Evolutionary conservation across 2,113 vertebrate species (phyloP).

Genomic region (Syngnathus scovelli): DNA sequence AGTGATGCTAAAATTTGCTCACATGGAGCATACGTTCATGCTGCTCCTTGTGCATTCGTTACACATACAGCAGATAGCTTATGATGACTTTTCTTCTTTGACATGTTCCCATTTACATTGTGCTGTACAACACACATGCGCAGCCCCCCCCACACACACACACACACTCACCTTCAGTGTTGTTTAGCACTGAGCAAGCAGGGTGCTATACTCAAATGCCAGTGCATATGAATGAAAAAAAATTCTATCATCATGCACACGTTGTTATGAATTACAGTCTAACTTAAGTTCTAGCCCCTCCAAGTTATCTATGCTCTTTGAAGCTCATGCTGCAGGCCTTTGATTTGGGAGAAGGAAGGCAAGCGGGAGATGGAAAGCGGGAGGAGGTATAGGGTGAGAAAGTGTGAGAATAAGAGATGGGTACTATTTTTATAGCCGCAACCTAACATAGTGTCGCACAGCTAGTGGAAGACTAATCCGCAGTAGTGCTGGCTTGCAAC

Average conservation of each 20-base stretch:
- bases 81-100: neutral
- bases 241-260: conserved; percentile 41
- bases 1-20: neutral
- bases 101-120: neutral
- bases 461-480: conserved; percentile 58
- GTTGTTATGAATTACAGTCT: conserved; percentile 51
- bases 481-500: conserved; percentile 44
- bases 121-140: neutral
- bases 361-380: conserved; percentile 1
- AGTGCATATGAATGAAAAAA: conserved; percentile 19
- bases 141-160: too few relatives aligned
- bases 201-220: conserved; percentile 27
- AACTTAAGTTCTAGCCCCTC: conserved; percentile 27
- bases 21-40: neutral
- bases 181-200: neutral
- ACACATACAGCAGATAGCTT: neutral
- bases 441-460: conserved; percentile 47
- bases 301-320: conserved; percentile 71
- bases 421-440: conserved; percentile 55
- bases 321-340: conserved; percentile 56
- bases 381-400: conserved; percentile 31
- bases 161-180: neutral
- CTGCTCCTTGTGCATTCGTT: neutral
- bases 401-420: conserved; percentile 58
- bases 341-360: conserved; percentile 35